A percentile compares a stretch with the other conserved stretches of the same genome.
Conservation (phyloP, 2,113 vertebrate species). For the Genyomyrus donnyi region DNA sequence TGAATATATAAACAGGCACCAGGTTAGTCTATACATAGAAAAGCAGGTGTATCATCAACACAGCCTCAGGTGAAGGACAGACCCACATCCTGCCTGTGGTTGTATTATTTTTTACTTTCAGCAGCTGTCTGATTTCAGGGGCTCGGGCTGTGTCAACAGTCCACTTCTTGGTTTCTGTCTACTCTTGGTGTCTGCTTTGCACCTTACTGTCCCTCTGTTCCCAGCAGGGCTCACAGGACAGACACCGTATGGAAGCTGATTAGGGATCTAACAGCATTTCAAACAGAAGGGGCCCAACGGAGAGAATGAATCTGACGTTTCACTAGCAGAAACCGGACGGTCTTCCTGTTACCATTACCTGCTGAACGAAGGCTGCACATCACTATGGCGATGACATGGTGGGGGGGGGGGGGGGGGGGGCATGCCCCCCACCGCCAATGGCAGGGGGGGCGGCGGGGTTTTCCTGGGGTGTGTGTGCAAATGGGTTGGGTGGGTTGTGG, state of each 20-base stretch:
- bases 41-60: background rate
- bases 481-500: no score
- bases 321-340: background rate
- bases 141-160: background rate
- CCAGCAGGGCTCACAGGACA: background rate
- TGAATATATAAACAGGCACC: background rate
- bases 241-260: background rate
- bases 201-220: background rate
- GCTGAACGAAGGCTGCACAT: background rate
- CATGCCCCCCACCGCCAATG: constrained; percentile 75
- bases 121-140: background rate
- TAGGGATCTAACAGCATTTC: background rate
- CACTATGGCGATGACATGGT: background rate
- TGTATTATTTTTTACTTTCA: background rate
- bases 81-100: background rate
- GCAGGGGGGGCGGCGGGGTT: constrained; percentile 92
- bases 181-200: background rate
- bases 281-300: background rate
- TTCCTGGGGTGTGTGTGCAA: no score
- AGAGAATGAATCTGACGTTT: background rate
- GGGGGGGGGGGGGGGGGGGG: background rate
- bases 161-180: background rate
- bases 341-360: background rate
- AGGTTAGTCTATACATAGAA: background rate
- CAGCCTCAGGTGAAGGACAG: background rate